These are phyloP conservation scores for Nephrotoma flavescens DNA, from an alignment of 2,888 invertebrate genomes.

Conservation along the genomic window DNA sequence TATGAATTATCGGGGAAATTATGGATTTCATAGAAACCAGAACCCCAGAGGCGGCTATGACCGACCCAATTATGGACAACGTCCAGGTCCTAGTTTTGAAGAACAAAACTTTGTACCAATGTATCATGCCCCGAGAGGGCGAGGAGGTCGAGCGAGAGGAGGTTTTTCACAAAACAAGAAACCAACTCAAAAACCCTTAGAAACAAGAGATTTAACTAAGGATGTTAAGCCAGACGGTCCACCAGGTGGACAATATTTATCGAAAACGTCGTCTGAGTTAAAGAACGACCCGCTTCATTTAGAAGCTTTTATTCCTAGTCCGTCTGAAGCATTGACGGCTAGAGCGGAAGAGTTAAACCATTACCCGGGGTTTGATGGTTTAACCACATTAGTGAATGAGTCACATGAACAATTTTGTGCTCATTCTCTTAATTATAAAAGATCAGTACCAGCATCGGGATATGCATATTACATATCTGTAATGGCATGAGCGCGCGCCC, in stretches of 20 bases:
- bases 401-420: no score
- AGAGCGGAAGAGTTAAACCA: background rate
- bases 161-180: no score
- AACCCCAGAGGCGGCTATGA: background rate
- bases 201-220: background rate
- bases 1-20: background rate
- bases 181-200: no score
- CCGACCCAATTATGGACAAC: background rate
- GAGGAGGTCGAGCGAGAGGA: background rate
- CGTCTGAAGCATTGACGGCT: background rate
- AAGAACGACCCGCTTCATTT: no score
- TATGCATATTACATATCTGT: background rate
- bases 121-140: background rate
- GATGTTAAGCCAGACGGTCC: background rate
- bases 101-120: background rate
- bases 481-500: background rate
- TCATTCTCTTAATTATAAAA: background rate
- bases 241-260: background rate
- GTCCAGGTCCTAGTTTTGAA: background rate
- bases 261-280: no score
- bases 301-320: background rate
- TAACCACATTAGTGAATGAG: background rate
- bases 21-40: background rate
- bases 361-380: background rate
- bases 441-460: background rate